Base-by-base conservation (phyloP, 2,113 vertebrate species). In the Seriola quinqueradiata region DNA sequence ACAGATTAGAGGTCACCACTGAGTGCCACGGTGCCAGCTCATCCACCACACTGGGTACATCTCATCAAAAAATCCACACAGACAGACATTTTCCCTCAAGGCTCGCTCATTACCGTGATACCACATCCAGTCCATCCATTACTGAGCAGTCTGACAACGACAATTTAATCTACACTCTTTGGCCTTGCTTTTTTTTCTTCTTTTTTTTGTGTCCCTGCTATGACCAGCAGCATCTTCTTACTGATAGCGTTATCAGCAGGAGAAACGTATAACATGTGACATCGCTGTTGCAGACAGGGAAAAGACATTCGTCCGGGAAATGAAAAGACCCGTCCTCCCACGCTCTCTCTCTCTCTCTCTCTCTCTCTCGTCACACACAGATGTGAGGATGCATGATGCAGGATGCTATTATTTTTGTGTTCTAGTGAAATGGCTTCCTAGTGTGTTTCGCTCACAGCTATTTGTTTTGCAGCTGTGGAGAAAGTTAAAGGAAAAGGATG, bases 121-220 rank as follows among this genome's bases (percentile, higher is more conserved):
- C 73, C 17, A 55, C 82, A 71, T 84, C 63, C 40, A 87, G 72
- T 68, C 77, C 78, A 71, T 90, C 78, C 57, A 78, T 87, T 86
- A 88, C 79, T 5, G 36, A 48, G 73, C 25, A 4, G 61, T 40
- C 79, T 65, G 76, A 83, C 65, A 59, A 28, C 1, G 8, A 72
- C 70, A 76, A 76, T 85, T 87, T 75, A 32, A 73, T 83, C 79
- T 65, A 12, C 76, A 68, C 61, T 69, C 52, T 2, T 21, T 28
- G 23, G 66, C 46, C 42, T 74, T 2, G 4, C 46, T 63, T 25
- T 38, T 50, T 66, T 68, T 4, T n/a, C 19, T 28, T 28, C 28
- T 28, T 28, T 28, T 28, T 28, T 28, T 28, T 28, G 28, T 28
- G 28, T 28, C 17, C n/a, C 58, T 50, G 57, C 74, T 32, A 16